Conservation (phyloP, 2,797 vertebrate species). For the Mustela erminea region DNA sequence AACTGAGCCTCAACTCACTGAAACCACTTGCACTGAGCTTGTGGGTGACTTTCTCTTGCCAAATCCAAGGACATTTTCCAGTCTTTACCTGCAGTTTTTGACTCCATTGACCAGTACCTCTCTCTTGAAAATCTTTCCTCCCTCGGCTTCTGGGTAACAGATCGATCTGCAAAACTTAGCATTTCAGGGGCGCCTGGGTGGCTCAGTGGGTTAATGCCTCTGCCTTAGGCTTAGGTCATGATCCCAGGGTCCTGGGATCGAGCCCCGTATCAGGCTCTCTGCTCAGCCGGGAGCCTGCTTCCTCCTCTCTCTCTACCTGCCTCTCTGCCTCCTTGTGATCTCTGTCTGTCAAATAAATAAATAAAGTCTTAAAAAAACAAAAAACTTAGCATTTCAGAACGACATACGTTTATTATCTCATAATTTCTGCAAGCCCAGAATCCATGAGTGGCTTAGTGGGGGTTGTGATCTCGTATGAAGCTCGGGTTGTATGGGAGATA, state of each 20-base stretch:
- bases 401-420: background rate
- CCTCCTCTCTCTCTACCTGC: too few species aligned
- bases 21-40: background rate
- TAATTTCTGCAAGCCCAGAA: background rate
- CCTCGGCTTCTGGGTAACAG: background rate
- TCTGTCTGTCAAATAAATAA: too few species aligned
- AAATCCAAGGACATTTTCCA: constrained; percentile 5
- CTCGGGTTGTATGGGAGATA: background rate
- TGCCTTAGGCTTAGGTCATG: too few species aligned
- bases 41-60: background rate
- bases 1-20: background rate
- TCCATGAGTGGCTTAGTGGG: background rate
- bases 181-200: background rate
- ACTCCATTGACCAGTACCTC: background rate
- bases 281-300: too few species aligned
- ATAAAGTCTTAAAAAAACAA: too few species aligned
- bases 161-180: background rate
- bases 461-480: background rate
- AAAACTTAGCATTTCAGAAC: background rate
- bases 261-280: too few species aligned
- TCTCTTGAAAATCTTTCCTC: constrained; percentile 42
- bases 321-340: too few species aligned
- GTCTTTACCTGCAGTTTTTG: background rate
- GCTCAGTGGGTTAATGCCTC: too few species aligned
- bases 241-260: too few species aligned